A percentile compares a stretch with the other conserved stretches of the same genome.
Evolutionary conservation across 2,113 vertebrate species (phyloP).

Genomic region (Corydoras sp.): DNA sequence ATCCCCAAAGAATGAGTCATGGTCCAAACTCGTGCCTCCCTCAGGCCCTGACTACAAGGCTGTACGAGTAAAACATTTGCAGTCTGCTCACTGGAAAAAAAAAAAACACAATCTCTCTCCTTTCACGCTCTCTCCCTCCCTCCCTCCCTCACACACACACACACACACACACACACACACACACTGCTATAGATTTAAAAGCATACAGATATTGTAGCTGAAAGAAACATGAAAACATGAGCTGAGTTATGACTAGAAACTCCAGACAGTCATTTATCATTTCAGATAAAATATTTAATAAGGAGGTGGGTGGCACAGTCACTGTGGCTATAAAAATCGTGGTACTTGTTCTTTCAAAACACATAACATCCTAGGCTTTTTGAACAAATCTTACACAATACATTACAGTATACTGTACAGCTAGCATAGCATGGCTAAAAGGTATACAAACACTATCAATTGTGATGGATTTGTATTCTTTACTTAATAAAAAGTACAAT

Average conservation of each 20-base stretch:
- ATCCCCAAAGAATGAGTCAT: slow-evolving; percentile 42
- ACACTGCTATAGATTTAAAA: slow-evolving; percentile 6
- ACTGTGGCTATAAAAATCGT: background rate
- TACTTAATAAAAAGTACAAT: too few species aligned
- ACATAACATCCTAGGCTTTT: background rate
- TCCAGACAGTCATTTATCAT: background rate
- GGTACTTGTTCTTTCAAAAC: background rate
- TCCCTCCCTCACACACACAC: too few species aligned
- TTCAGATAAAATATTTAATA: background rate
- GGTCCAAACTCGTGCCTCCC: slow-evolving; percentile 36
- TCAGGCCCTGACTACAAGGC: slow-evolving; percentile 32
- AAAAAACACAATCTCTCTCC: slow-evolving; percentile 12
- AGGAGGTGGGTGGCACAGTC: background rate
- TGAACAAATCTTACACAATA: too few species aligned
- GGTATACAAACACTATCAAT: too few species aligned
- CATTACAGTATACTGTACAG: background rate
- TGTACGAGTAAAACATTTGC: slow-evolving; percentile 50
- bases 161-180: slow-evolving; percentile 20
- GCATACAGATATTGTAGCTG: background rate
- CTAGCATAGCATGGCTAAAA: background rate
- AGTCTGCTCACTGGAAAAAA: slow-evolving; percentile 27
- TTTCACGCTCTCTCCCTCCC: too few species aligned
- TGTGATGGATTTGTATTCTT: too few species aligned
- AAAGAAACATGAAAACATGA: too few species aligned
- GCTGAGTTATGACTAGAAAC: background rate